Conservation (phyloP, 2,797 vertebrate genomes). For the Bradypodion ventrale region DNA sequence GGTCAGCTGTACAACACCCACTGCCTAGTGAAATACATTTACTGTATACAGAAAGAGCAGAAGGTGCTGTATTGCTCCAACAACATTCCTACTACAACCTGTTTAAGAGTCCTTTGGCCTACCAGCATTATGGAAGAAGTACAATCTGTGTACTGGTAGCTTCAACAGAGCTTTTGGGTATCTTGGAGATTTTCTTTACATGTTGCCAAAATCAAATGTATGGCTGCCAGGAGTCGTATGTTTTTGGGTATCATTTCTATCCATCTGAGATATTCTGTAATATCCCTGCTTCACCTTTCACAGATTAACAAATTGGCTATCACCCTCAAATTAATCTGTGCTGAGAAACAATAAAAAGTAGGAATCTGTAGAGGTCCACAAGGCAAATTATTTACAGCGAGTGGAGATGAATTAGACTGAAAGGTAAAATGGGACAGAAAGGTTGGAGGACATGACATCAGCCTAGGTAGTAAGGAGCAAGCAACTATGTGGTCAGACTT, state of each 20-base stretch:
- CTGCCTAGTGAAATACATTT: slow-evolving; percentile 2
- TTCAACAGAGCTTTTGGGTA: background rate
- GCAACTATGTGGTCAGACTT: too few relatives aligned
- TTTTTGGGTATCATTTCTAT: background rate
- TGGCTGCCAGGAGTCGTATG: background rate
- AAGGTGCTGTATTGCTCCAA: background rate
- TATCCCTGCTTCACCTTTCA: background rate
- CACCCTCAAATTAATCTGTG: background rate
- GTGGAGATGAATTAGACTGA: background rate
- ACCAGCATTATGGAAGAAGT: background rate
- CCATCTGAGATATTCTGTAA: background rate
- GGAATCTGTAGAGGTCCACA: background rate
- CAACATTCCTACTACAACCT: background rate
- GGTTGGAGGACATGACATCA: too few relatives aligned
- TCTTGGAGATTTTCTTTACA: background rate
- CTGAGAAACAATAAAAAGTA: background rate
- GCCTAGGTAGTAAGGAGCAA: too few relatives aligned
- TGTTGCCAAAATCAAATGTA: background rate
- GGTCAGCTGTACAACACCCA: background rate
- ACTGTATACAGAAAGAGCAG: background rate
- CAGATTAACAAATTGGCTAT: background rate
- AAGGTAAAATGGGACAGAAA: background rate
- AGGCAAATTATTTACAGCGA: background rate
- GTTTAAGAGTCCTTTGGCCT: background rate
- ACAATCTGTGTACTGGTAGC: background rate